Base-by-base conservation (phyloP, 2,113 vertebrate species). In the Megatriorchis doriae region DNA sequence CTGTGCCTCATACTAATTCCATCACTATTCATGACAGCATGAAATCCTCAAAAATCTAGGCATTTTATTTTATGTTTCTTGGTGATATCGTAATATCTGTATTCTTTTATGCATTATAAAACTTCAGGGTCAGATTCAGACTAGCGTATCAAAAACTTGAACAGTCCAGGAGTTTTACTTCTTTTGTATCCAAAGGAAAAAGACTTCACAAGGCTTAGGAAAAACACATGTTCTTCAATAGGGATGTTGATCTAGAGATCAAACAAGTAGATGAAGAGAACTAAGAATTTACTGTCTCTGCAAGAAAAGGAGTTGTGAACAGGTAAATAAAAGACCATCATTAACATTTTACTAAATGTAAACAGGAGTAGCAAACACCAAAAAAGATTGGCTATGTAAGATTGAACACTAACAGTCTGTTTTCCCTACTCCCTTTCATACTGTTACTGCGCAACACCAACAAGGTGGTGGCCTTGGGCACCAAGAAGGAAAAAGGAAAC, bases 401-500 rank as follows among this genome's bases (percentile, higher is more conserved):
- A 88, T 36, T 36, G 90, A 52, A 36, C 21, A 61, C 34, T 71
- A 72, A 50, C 29, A 34, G 62, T 18, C 48, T 78, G 31, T 55
- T 78, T 91, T 75, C 61, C 29, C 34, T 71, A 13, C 27, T 82
- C 22, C 26, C 9, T 72, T 36, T 91, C 48, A 67, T 27, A 78
- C 26, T 62, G 59, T 81, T 77, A 65, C 50, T 81, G 32, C 8
- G 6, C n/a, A 96, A 81, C 45, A 72, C 38, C 75, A 96, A 84
- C 43, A 79, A 77, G 87, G 59, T 78, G 50, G 34, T 90, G 88
- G 82, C 86, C 92, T 95, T 93, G 91, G 74, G 92, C 94, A 93
- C 38, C 38, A 89, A 92, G 90, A 92, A 89, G 70, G 70, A 92
- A 96, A 93, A 94, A 96, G 78, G 83, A 96, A 96, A 96, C 74